Evolutionary conservation across 2,113 vertebrate genomes (phyloP).

Genomic region (Strix aluco): DNA sequence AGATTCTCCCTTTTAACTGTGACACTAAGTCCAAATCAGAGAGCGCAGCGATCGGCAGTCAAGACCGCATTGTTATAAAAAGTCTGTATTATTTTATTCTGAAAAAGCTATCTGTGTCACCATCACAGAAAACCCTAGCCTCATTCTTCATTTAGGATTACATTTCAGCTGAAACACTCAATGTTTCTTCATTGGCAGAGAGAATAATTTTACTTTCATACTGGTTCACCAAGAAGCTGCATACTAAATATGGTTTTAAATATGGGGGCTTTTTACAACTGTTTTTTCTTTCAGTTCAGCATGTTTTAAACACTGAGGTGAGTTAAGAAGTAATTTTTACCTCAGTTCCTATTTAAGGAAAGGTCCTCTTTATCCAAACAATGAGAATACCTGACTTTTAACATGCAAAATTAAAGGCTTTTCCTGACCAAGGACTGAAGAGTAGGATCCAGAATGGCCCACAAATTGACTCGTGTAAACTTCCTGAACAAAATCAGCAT

Average conservation of each 20-base stretch:
- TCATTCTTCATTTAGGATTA: not conserved
- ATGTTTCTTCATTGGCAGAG: not conserved
- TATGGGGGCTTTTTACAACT: not conserved
- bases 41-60: accelerated
- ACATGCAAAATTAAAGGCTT: not conserved
- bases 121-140: not conserved
- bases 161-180: not conserved
- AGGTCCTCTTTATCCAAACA: not conserved
- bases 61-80: not conserved
- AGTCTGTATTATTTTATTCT: not conserved
- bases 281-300: not conserved
- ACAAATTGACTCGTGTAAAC: not conserved
- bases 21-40: not conserved
- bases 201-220: not conserved
- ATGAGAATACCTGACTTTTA: conserved; percentile 5
- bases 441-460: not conserved
- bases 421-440: not conserved
- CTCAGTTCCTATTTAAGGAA: not conserved
- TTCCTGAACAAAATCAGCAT: not conserved
- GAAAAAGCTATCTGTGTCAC: not conserved
- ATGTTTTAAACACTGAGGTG: not conserved
- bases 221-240: not conserved
- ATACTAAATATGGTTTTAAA: not conserved
- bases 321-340: not conserved
- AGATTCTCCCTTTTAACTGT: not conserved